Evolutionary conservation across 2,797 vertebrate species (phyloP).

Genomic region (Rhynchotus rufescens): DNA sequence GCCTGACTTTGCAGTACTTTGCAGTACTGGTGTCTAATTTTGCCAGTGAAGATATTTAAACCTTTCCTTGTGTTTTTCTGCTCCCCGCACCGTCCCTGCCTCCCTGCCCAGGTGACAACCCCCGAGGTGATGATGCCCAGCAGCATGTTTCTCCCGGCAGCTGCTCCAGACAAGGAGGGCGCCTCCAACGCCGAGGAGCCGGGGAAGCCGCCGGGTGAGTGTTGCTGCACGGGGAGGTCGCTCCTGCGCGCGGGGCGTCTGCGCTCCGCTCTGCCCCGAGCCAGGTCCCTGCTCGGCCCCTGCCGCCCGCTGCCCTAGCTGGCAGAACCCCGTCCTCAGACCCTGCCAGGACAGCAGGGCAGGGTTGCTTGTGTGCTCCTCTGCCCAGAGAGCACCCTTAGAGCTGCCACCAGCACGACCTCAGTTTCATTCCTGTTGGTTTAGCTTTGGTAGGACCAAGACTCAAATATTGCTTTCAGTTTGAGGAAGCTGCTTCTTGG

Average conservation of each 20-base stretch:
- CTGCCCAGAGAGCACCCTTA: not conserved
- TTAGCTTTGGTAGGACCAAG: not conserved
- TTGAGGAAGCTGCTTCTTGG: not conserved
- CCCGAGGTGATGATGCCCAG: conserved; percentile 94
- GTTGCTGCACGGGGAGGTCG: not conserved
- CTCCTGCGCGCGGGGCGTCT: not conserved
- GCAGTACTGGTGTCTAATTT: conserved; percentile 58
- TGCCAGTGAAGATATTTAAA: conserved; percentile 59
- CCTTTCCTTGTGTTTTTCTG: conserved; percentile 56
- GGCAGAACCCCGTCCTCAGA: not conserved
- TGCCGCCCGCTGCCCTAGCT: accelerated
- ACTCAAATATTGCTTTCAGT: not conserved
- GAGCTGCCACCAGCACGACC: not conserved
- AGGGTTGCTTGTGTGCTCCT: not conserved
- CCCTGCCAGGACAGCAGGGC: not conserved
- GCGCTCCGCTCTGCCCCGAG: not conserved
- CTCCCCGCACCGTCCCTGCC: not conserved
- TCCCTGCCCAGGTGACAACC: conserved; percentile 88
- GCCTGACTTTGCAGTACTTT: conserved; percentile 59
- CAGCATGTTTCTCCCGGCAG: conserved; percentile 95
- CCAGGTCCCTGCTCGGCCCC: not conserved
- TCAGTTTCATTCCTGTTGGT: not conserved
- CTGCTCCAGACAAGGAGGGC: conserved; percentile 88
- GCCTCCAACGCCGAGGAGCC: conserved; percentile 85
- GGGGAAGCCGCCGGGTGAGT: conserved; percentile 91